phyloP scores from a whole-genome alignment of 1,140 invertebrate genomes.

The Bombus superbus region DNA sequence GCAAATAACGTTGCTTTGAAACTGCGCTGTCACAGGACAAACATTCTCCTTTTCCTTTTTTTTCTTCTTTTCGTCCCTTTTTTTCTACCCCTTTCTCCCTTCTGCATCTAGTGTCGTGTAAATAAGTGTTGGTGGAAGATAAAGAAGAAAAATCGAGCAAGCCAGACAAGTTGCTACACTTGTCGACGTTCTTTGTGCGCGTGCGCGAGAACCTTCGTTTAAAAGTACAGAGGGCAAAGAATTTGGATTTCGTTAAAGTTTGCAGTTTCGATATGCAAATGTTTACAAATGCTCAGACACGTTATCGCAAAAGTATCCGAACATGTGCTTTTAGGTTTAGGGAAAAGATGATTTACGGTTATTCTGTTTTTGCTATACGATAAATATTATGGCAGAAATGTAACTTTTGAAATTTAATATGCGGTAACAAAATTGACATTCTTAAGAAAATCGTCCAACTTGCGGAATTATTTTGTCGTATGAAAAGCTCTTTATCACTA shows the following conservation, averaged over 20 bases:
- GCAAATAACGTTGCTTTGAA: slow-evolving; percentile 31
- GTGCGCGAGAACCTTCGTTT: background rate
- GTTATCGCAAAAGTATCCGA: background rate
- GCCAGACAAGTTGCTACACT: background rate
- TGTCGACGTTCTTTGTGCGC: background rate
- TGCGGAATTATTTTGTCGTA: too few relatives aligned
- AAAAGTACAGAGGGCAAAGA: background rate
- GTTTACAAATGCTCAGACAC: background rate
- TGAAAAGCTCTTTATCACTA: too few relatives aligned
- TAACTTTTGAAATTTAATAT: background rate
- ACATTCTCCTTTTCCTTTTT: background rate
- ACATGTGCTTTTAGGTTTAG: background rate
- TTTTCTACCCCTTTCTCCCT: background rate
- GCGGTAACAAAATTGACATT: background rate
- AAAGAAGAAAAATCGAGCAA: background rate
- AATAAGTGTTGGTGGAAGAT: background rate
- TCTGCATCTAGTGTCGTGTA: background rate
- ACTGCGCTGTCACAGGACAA: background rate
- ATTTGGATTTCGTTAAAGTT: background rate
- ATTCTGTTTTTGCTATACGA: fast-evolving
- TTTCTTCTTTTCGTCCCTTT: background rate
- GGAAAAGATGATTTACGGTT: background rate
- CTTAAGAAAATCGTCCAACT: too few relatives aligned
- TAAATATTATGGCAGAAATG: background rate
- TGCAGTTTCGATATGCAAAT: background rate